phyloP scores from a whole-genome alignment of 2,113 vertebrate species.

The Pipra filicauda region DNA sequence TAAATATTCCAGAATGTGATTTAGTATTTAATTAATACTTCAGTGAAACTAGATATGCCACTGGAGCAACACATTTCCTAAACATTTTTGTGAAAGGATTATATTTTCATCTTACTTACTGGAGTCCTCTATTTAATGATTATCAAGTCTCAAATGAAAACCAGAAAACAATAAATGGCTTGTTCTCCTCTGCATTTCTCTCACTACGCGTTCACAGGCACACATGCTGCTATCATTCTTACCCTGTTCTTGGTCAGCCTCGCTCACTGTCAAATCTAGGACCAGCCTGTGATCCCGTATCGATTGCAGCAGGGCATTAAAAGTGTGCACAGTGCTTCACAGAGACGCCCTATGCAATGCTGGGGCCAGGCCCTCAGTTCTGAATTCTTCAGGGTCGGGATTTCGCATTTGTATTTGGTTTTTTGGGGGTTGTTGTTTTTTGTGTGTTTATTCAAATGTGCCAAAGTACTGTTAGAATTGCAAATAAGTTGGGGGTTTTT shows the following conservation, averaged over 20 bases:
- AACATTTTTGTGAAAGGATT: background rate
- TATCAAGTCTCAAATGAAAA: background rate
- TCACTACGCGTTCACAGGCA: background rate
- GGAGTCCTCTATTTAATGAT: background rate
- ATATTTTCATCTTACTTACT: background rate
- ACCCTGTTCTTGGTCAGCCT: background rate
- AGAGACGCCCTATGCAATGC: rapidly evolving
- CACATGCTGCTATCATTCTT: rapidly evolving
- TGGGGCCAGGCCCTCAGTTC: background rate
- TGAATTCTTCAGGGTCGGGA: background rate
- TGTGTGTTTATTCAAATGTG: background rate
- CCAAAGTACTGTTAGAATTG: background rate
- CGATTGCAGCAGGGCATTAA: background rate
- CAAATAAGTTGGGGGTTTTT: background rate
- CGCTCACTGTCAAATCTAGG: background rate
- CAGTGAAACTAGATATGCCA: background rate
- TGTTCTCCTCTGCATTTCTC: background rate
- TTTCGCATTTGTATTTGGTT: background rate
- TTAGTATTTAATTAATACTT: background rate
- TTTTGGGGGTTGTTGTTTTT: background rate
- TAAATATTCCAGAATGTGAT: background rate
- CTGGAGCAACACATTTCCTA: background rate
- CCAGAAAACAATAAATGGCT: background rate
- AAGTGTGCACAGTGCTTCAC: background rate
- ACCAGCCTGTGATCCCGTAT: background rate